Conservation (phyloP, 2,888 invertebrate species). For the Aspidapion aeneum region DNA sequence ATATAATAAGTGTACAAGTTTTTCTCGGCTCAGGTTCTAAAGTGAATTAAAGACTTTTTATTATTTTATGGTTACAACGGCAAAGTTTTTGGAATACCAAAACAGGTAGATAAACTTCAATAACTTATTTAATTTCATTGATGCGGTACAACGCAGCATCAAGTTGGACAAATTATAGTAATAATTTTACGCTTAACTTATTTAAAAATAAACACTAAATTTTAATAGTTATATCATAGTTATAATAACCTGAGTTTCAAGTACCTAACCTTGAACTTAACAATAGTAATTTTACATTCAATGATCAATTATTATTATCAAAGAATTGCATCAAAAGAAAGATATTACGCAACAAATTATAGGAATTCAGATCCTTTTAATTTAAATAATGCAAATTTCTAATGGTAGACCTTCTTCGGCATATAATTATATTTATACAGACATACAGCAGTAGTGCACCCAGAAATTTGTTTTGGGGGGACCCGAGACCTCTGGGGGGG, state of each 20-base stretch:
- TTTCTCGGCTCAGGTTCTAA: no score
- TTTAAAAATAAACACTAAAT: neutral
- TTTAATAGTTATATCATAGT: no score
- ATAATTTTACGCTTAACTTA: neutral
- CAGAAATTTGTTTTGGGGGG: no score
- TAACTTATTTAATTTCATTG: slow-evolving; percentile 6
- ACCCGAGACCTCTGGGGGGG: no score
- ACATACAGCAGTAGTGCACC: no score
- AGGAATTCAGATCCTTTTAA: neutral
- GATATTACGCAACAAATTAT: neutral
- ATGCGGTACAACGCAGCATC: neutral
- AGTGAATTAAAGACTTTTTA: no score
- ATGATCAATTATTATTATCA: neutral
- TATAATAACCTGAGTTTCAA: neutral
- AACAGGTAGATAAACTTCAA: no score
- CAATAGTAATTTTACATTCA: neutral
- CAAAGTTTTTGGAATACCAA: no score
- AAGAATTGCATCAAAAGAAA: neutral
- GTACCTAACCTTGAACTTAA: neutral
- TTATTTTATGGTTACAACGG: no score
- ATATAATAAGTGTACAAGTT: no score
- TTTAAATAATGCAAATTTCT: neutral
- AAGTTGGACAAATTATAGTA: neutral
- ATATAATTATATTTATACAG: no score
- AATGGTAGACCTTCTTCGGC: no score